Evolutionary conservation across 2,888 invertebrate genomes (phyloP).

Genomic region (Tigriopus californicus): DNA sequence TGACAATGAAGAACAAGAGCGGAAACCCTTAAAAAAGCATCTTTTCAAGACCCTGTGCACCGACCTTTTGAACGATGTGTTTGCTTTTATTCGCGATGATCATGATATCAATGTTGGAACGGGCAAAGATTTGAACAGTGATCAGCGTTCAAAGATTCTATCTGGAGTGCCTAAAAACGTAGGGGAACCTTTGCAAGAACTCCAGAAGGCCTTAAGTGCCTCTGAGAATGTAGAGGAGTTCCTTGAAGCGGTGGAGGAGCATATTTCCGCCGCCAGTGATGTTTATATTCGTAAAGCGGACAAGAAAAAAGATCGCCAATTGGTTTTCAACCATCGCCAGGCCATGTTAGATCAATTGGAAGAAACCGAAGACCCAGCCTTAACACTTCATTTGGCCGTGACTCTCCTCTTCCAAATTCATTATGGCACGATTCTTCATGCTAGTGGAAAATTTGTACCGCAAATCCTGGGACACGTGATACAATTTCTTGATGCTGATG

Average conservation of each 20-base stretch:
- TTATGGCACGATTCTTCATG: slow-evolving; percentile 61
- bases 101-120: slow-evolving; percentile 31
- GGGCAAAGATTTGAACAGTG: slow-evolving; percentile 25
- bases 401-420: slow-evolving; percentile 58
- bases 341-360: slow-evolving; percentile 57
- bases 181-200: slow-evolving; percentile 40
- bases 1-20: slow-evolving; percentile 43
- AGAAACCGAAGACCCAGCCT: slow-evolving; percentile 49
- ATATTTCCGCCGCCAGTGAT: slow-evolving; percentile 33
- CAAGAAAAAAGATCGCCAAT: slow-evolving; percentile 56
- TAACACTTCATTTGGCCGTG: slow-evolving; percentile 53
- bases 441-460: slow-evolving; percentile 81
- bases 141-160: slow-evolving; percentile 30
- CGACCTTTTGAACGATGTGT: slow-evolving; percentile 58
- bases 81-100: slow-evolving; percentile 56
- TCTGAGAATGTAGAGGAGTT: slow-evolving; percentile 53
- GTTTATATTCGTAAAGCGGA: slow-evolving; percentile 71
- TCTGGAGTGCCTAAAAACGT: slow-evolving; percentile 40
- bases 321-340: slow-evolving; percentile 59
- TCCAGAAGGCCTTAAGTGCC: slow-evolving; percentile 48
- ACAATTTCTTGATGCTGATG: slow-evolving; percentile 43
- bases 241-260: slow-evolving; percentile 48
- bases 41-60: slow-evolving; percentile 60
- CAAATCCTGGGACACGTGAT: slow-evolving; percentile 53
- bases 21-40: slow-evolving; percentile 54